These are phyloP conservation scores for Elysia crispata DNA, from an alignment of 2,888 invertebrate genomes.

Conservation along the genomic window DNA sequence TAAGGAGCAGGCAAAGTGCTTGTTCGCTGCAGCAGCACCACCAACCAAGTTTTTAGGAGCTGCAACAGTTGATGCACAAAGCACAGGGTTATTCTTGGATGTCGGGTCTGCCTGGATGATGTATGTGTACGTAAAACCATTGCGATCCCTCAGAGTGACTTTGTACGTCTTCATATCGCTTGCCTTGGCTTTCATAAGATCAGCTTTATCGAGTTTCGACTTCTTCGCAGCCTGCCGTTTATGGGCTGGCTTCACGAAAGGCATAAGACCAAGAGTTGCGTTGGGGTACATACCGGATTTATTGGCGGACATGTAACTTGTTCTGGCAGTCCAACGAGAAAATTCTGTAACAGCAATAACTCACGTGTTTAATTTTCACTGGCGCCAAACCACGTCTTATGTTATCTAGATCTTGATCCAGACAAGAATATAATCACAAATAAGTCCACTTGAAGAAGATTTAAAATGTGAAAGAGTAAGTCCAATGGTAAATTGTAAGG, in stretches of 20 bases:
- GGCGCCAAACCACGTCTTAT: background rate
- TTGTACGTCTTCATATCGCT: constrained; percentile 67
- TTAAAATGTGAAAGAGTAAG: background rate
- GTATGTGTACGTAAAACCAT: constrained; percentile 70
- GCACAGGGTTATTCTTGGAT: constrained; percentile 66
- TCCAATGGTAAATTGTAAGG: background rate
- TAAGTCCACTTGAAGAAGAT: background rate
- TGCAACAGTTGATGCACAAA: constrained; percentile 62
- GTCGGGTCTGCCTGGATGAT: constrained; percentile 70
- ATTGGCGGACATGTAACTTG: background rate
- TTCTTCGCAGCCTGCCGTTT: constrained; percentile 59
- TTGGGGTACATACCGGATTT: constrained; percentile 73
- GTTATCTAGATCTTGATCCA: background rate
- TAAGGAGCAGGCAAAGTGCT: constrained; percentile 46
- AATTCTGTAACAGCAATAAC: background rate
- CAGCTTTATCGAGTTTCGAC: constrained; percentile 60
- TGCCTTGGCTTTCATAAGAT: constrained; percentile 40
- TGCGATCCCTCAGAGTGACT: constrained; percentile 68
- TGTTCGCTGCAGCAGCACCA: constrained; percentile 47
- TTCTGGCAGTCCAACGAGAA: background rate
- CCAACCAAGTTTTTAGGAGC: constrained; percentile 31
- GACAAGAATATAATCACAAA: background rate
- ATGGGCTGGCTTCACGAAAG: constrained; percentile 68
- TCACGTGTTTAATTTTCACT: background rate
- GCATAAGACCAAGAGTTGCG: constrained; percentile 72